These are phyloP conservation scores for Hypotaenidia philippensis DNA, from an alignment of 2,797 vertebrate species.

Conservation along the genomic window DNA sequence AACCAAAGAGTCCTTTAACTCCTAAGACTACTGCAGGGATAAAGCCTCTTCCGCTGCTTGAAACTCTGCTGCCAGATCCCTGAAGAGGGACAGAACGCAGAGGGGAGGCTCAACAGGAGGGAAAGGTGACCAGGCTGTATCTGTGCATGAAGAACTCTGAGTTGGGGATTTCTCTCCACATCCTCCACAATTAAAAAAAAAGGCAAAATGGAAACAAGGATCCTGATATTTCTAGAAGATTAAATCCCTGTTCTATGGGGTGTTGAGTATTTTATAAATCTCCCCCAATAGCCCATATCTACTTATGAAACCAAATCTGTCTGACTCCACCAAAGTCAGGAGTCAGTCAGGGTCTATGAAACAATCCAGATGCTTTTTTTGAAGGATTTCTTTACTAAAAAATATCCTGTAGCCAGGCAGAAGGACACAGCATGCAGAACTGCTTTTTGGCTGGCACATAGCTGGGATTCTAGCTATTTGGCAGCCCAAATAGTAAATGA, in stretches of 20 bases:
- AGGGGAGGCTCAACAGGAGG: not conserved
- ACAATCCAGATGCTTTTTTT: conserved; percentile 1
- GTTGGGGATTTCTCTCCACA: not conserved
- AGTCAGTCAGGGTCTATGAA: conserved; percentile 2
- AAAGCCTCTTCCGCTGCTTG: not conserved
- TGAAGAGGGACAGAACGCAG: not conserved
- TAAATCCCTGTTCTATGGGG: not conserved
- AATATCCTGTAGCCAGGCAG: not conserved
- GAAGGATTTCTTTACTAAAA: conserved; percentile 9
- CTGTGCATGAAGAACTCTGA: not conserved
- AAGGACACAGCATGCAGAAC: conserved; percentile 15
- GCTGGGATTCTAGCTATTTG: conserved; percentile 14
- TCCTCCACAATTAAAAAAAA: not conserved
- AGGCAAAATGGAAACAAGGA: not conserved
- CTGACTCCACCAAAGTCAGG: not conserved
- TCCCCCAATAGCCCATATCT: not conserved
- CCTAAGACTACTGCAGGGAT: not conserved
- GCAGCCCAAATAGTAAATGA: conserved; percentile 44
- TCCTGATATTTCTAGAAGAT: not conserved
- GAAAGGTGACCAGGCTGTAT: not conserved
- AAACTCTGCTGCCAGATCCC: not conserved
- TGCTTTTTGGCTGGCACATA: conserved; percentile 2
- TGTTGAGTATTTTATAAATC: not conserved
- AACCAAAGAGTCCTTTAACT: not conserved
- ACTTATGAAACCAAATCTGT: not conserved